Percentiles rank a stretch among this genome's conserved stretches.
phyloP scores from a whole-genome alignment of 2,113 vertebrate genomes.

The Labeo catla region DNA sequence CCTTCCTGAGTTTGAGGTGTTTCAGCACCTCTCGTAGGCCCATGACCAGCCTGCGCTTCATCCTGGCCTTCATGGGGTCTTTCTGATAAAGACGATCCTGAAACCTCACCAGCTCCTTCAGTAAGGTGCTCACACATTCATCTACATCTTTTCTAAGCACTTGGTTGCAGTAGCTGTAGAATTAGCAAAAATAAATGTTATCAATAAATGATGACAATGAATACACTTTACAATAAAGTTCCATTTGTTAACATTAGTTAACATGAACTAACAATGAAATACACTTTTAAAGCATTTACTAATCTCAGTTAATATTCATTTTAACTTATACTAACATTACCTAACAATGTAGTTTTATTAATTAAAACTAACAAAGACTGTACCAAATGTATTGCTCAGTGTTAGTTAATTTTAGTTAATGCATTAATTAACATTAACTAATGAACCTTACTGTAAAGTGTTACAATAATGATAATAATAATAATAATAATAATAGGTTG shows the following conservation, averaged over 20 bases:
- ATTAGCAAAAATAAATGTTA: neutral
- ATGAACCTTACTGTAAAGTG: no score
- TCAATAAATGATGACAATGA: neutral
- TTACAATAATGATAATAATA: no score
- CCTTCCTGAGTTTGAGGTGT: constrained; percentile 90
- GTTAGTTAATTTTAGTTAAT: neutral
- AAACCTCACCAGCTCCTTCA: constrained; percentile 94
- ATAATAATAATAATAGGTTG: constrained; percentile 68
- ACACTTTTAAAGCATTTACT: no score
- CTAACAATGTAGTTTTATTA: neutral
- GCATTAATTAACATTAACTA: no score
- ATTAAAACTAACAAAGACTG: neutral
- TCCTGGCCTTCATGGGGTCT: constrained; percentile 94
- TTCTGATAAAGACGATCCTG: constrained; percentile 97
- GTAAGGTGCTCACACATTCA: constrained; percentile 85
- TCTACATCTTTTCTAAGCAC: constrained; percentile 96
- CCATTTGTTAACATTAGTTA: neutral
- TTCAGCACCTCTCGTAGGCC: constrained; percentile 95
- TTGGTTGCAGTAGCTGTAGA: constrained; percentile 91
- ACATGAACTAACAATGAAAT: neutral
- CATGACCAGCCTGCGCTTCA: constrained; percentile 95
- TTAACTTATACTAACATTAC: no score
- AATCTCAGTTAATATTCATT: no score
- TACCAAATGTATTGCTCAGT: neutral
- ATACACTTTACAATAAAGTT: neutral